Conservation (phyloP, 2,888 invertebrate genomes). For the Leucophora obtusa region DNA sequence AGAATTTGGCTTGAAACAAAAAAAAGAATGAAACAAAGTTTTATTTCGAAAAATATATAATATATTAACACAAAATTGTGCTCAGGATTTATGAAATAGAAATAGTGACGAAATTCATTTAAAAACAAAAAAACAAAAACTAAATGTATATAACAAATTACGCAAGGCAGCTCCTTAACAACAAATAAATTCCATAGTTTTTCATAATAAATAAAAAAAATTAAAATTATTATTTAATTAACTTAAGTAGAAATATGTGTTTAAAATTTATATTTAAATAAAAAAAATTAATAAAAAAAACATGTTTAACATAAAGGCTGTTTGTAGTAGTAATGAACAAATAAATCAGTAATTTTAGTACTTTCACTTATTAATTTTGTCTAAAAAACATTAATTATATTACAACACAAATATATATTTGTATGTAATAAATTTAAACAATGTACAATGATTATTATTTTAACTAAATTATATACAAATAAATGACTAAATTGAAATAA, state of each 20-base stretch:
- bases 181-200: slow-evolving; percentile 37
- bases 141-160: slow-evolving; percentile 31
- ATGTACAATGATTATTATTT: background rate
- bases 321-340: slow-evolving; percentile 72
- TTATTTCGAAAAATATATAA: slow-evolving; percentile 36
- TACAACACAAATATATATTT: background rate
- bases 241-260: slow-evolving; percentile 35
- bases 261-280: slow-evolving; percentile 47
- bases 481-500: background rate
- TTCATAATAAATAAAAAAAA: slow-evolving; percentile 30
- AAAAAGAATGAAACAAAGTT: slow-evolving; percentile 53
- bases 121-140: slow-evolving; percentile 56
- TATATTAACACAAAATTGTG: slow-evolving; percentile 68
- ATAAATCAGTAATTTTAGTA: slow-evolving; percentile 33
- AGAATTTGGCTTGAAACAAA: slow-evolving; percentile 43
- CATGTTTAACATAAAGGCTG: slow-evolving; percentile 77
- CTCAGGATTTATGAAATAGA: slow-evolving; percentile 71
- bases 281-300: slow-evolving; percentile 58
- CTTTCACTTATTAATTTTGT: slow-evolving; percentile 37
- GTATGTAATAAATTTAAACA: background rate
- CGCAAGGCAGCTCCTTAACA: slow-evolving; percentile 58
- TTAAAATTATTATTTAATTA: background rate
- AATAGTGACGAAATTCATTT: slow-evolving; percentile 42
- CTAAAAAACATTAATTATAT: slow-evolving; percentile 1
- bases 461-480: background rate